phyloP scores from a whole-genome alignment of 2,888 invertebrate species.

The Caradrina clavipalpis region DNA sequence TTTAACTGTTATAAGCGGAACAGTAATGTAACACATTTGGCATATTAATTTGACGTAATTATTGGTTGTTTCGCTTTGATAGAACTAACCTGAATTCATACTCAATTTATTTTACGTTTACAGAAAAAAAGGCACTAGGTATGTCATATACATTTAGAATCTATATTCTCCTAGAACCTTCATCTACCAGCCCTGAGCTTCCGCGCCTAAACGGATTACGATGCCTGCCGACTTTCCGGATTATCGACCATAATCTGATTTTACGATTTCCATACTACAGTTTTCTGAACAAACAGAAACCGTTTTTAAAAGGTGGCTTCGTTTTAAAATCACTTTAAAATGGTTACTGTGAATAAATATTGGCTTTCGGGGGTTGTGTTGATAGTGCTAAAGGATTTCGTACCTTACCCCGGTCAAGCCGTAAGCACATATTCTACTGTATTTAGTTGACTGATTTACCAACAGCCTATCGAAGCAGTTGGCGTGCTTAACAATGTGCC shows the following conservation, averaged over 20 bases:
- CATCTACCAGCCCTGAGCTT: slow-evolving; percentile 20
- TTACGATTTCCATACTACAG: slow-evolving; percentile 18
- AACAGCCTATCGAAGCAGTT: too few species aligned
- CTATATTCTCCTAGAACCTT: background rate
- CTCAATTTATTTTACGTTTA: too few species aligned
- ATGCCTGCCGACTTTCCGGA: slow-evolving; percentile 30
- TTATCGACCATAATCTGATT: slow-evolving; percentile 44
- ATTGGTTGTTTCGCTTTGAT: too few species aligned
- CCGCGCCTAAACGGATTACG: slow-evolving; percentile 35
- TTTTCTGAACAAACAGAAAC: slow-evolving; percentile 25
- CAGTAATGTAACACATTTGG: too few species aligned
- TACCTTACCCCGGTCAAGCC: too few species aligned
- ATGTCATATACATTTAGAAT: background rate
- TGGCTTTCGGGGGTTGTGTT: background rate
- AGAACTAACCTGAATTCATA: too few species aligned
- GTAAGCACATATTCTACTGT: too few species aligned
- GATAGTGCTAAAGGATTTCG: too few species aligned
- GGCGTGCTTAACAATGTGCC: too few species aligned
- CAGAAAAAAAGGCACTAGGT: background rate
- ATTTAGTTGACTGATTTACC: too few species aligned
- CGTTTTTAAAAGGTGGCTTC: background rate
- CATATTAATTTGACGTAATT: too few species aligned
- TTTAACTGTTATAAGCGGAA: too few species aligned
- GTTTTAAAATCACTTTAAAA: slow-evolving; percentile 6
- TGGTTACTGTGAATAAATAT: background rate